These are phyloP conservation scores for Xenopus petersii DNA, from an alignment of 2,797 vertebrate species.

Conservation along the genomic window DNA sequence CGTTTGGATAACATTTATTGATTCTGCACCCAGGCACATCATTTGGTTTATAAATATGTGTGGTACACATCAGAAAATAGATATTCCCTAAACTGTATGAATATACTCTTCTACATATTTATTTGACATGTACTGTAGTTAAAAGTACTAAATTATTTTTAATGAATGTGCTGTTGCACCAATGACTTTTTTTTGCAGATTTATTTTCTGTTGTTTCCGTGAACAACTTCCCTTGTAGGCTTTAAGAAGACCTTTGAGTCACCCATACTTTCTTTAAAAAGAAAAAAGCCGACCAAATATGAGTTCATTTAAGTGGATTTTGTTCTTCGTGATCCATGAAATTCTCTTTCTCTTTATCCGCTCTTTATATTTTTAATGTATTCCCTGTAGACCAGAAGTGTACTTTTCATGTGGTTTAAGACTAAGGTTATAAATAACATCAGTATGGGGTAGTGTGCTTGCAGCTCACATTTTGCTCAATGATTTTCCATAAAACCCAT, in stretches of 20 bases:
- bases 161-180: too few relatives aligned
- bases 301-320: constrained; percentile 89
- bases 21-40: too few relatives aligned
- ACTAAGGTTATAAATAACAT: constrained; percentile 90
- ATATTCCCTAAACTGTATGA: too few relatives aligned
- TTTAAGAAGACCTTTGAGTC: constrained; percentile 72
- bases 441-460: constrained; percentile 78
- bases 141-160: too few relatives aligned
- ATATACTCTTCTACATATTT: too few relatives aligned
- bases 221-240: too few relatives aligned
- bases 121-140: too few relatives aligned
- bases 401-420: constrained; percentile 85
- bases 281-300: constrained; percentile 80
- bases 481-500: constrained; percentile 82
- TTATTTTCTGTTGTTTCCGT: too few relatives aligned
- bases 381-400: constrained; percentile 80
- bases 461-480: constrained; percentile 77
- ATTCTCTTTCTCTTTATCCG: constrained; percentile 88
- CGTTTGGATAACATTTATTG: too few relatives aligned
- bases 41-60: too few relatives aligned
- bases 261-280: constrained; percentile 58
- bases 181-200: too few relatives aligned
- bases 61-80: too few relatives aligned
- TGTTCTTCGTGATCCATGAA: constrained; percentile 94
- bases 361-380: constrained; percentile 94